phyloP scores from a whole-genome alignment of 1,140 invertebrate genomes.

The Acarapis woodi region DNA sequence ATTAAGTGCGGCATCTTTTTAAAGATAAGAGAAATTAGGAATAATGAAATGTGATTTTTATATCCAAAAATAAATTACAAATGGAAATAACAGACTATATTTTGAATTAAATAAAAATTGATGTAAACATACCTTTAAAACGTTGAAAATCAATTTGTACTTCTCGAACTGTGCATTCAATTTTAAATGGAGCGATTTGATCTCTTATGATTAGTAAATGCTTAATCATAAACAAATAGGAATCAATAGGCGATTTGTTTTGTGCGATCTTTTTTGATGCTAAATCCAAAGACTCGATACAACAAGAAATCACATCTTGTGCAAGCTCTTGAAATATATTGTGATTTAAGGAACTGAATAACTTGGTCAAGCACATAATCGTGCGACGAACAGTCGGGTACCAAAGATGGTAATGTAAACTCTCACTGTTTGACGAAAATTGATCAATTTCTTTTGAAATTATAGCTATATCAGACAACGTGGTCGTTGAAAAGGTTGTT shows the following conservation, averaged over 20 bases:
- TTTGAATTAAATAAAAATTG: background rate
- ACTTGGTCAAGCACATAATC: constrained; percentile 67
- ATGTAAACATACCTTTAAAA: constrained; percentile 27
- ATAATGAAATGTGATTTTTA: constrained; percentile 3
- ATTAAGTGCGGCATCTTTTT: constrained; percentile 39
- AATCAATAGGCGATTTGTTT: constrained; percentile 36
- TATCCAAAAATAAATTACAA: background rate
- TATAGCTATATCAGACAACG: constrained; percentile 8
- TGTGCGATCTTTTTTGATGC: constrained; percentile 29
- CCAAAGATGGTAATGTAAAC: constrained; percentile 98
- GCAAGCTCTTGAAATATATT: constrained; percentile 84
- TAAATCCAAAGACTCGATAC: constrained; percentile 55
- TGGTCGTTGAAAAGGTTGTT: too few species aligned
- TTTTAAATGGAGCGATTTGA: constrained; percentile 92
- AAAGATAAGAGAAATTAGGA: constrained; percentile 12
- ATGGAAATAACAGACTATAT: background rate
- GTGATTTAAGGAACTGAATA: constrained; percentile 78
- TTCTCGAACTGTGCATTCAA: constrained; percentile 75
- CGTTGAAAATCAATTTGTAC: constrained; percentile 60
- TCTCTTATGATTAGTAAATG: constrained; percentile 84
- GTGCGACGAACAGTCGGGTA: constrained; percentile 86
- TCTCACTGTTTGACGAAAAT: constrained; percentile 31
- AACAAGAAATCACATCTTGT: constrained; percentile 69
- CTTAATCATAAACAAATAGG: constrained; percentile 84
- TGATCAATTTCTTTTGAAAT: background rate